Evolutionary conservation across 2,797 vertebrate species (phyloP), one percentile per base, ranked within the genome.

Genomic region (Chaetophractus vellerosus): DNA sequence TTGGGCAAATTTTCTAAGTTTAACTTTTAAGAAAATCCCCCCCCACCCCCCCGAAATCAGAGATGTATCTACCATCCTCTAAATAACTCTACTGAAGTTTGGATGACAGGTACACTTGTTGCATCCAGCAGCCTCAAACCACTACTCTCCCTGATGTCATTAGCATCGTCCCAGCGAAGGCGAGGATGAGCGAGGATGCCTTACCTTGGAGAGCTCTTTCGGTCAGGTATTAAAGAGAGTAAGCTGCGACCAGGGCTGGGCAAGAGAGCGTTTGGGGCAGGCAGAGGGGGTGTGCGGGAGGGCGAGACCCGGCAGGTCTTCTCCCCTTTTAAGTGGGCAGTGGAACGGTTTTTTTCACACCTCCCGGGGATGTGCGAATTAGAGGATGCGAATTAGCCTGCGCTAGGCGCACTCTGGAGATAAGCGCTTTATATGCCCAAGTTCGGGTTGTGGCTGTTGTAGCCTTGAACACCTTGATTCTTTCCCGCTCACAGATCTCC

Each of bases 31-130:
- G 14, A 52, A 55, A 55, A 55, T 55, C 55, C 19, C 19, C 18
- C 55, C 55, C 16, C 50, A 15, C 18, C 5, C 18, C 18, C 18
- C 52, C 52, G 52, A 55, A 82, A 75, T 80, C 82, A 64, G 38
- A 71, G 52, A 69, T 71, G 3, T 68, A 36, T 5, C 78, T n/a
- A 31, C 28, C 41, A 26, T 26, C 50, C 61, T 69, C 36, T 59
- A 38, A 71, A 38, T 36, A 55, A 74, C 76, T 68, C 63, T 33
- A 18, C 41, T 9, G 2, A 81, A 94, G 94, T 93, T 84, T 78
- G 91, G 90, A 76, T 75, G 95, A 88, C 92, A 94, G 92, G 92
- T 71, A 87, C 92, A 97, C 96, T 94, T 96, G 96, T 96, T 97
- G 97, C 95, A 55, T 50, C 9, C 50, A 36, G 90, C 92, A 78